Percentiles rank a stretch among this genome's conserved stretches.
phyloP scores from a whole-genome alignment of 1,140 invertebrate species.

The Mycetomoellerius zeteki region DNA sequence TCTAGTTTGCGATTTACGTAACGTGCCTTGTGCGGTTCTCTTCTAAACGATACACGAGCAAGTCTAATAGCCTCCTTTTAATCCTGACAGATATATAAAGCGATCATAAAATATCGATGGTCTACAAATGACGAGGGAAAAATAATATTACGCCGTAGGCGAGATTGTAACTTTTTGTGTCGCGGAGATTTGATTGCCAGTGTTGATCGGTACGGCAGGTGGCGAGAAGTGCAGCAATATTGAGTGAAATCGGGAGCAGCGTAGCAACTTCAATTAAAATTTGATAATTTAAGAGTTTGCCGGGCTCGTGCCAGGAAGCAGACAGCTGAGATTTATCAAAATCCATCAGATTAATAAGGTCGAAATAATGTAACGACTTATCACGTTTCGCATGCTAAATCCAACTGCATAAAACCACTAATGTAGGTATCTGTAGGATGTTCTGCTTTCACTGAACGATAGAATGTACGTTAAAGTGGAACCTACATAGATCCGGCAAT shows the following conservation, averaged over 20 bases:
- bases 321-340: constrained; percentile 31
- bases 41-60: background rate
- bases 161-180: constrained; percentile 16
- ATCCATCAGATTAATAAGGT: constrained; percentile 37
- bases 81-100: background rate
- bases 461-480: constrained; percentile 21
- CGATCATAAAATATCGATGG: constrained; percentile 23
- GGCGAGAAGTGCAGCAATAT: constrained; percentile 17
- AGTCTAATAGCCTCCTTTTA: constrained; percentile 24
- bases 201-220: constrained; percentile 39
- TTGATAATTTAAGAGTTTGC: background rate
- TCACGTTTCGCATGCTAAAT: constrained; percentile 37
- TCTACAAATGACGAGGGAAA: constrained; percentile 12
- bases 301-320: constrained; percentile 26
- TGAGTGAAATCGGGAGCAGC: constrained; percentile 37
- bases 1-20: constrained; percentile 54
- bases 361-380: constrained; percentile 48
- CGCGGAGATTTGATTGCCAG: constrained; percentile 21
- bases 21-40: constrained; percentile 15
- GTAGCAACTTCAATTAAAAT: constrained; percentile 30
- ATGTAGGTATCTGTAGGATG: constrained; percentile 39
- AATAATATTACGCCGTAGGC: constrained; percentile 26
- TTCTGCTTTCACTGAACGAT: constrained; percentile 58
- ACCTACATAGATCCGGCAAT: constrained; percentile 8
- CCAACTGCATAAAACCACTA: constrained; percentile 16